A percentile compares a stretch with the other conserved stretches of the same genome.
Conservation (phyloP, 2,888 invertebrate species). For the Caenorhabditis sp. region DNA sequence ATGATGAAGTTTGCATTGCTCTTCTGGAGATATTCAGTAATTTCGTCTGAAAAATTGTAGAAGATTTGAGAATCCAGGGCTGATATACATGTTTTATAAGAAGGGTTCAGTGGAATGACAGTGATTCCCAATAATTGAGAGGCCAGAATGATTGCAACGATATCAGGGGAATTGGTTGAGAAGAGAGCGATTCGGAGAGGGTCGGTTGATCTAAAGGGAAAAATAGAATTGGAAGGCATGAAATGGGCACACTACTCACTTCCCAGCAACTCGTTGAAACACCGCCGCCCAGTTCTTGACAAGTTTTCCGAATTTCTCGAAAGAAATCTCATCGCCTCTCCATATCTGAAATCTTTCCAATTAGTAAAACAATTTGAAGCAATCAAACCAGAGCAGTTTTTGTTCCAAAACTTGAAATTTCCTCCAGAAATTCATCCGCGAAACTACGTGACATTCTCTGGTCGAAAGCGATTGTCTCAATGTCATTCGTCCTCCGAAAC, state of each 20-base stretch:
- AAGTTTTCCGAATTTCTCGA: neutral
- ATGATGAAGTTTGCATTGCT: slow-evolving; percentile 42
- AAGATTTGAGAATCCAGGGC: neutral
- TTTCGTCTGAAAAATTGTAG: slow-evolving; percentile 64
- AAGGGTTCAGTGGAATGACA: slow-evolving; percentile 72
- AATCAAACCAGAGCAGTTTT: slow-evolving; percentile 44
- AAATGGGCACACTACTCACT: neutral
- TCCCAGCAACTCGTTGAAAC: neutral
- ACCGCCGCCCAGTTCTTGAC: slow-evolving; percentile 24
- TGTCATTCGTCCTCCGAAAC: neutral
- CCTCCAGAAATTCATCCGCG: slow-evolving; percentile 29
- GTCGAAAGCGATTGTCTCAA: neutral
- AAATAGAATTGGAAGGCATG: no score
- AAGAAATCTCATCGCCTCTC: slow-evolving; percentile 5
- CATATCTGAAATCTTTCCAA: no score
- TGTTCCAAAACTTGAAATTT: slow-evolving; percentile 22
- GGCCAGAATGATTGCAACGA: slow-evolving; percentile 61
- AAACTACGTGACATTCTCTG: slow-evolving; percentile 36
- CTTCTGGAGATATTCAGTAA: slow-evolving; percentile 58
- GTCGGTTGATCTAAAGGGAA: slow-evolving; percentile 15
- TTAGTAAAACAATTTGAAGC: no score
- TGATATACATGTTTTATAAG: slow-evolving; percentile 69
- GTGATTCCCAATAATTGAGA: slow-evolving; percentile 51
- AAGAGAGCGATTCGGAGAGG: slow-evolving; percentile 60
- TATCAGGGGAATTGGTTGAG: slow-evolving; percentile 66